These are phyloP conservation scores for Grus americana DNA, from an alignment of 2,113 vertebrate species.

Conservation along the genomic window DNA sequence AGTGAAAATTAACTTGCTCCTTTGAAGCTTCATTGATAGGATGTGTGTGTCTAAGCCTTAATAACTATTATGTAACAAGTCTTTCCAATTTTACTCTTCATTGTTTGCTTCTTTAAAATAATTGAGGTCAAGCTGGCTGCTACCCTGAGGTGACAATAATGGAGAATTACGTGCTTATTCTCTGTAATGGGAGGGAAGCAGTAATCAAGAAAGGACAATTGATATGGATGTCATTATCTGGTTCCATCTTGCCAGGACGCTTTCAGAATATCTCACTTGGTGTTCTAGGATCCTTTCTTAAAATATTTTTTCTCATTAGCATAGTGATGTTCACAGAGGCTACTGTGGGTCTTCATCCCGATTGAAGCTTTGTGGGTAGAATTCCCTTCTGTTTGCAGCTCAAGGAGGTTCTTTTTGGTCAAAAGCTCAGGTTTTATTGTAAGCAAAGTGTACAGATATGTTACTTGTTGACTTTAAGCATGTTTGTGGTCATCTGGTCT, in stretches of 20 bases:
- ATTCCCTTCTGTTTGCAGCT: background rate
- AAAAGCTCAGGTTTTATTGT: background rate
- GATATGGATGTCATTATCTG: background rate
- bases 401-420: background rate
- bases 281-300: background rate
- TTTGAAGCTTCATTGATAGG: slow-evolving; percentile 37
- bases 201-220: background rate
- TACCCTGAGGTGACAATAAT: background rate
- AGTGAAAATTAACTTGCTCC: slow-evolving; percentile 41
- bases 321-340: background rate
- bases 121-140: slow-evolving; percentile 37
- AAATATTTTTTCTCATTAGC: background rate
- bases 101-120: slow-evolving; percentile 49
- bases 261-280: background rate
- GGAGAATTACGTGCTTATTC: background rate
- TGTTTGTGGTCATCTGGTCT: background rate
- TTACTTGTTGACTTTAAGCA: background rate
- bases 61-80: slow-evolving; percentile 14
- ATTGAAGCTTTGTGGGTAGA: background rate
- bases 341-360: background rate
- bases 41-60: slow-evolving; percentile 40
- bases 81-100: slow-evolving; percentile 41
- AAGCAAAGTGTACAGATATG: background rate
- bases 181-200: background rate
- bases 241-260: background rate